These are phyloP conservation scores for Caenorhabditis afra DNA, from an alignment of 2,888 invertebrate species.

Conservation along the genomic window DNA sequence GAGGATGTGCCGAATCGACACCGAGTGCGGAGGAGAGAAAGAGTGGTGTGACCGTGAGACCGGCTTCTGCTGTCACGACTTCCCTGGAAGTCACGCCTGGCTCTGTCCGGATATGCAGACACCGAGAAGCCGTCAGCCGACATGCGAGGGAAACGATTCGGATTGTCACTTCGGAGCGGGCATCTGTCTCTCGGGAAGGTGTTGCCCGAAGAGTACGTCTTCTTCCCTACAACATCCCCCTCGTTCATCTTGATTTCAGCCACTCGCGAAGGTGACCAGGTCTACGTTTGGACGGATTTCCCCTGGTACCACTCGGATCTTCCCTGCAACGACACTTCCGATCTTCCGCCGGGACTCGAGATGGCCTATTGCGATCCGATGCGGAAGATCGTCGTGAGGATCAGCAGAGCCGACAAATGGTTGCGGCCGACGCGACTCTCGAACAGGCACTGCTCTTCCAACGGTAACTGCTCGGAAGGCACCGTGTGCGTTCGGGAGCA, in stretches of 20 bases:
- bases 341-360: not conserved
- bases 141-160: not conserved
- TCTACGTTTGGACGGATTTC: slow-evolving; percentile 1
- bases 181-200: slow-evolving; percentile 2
- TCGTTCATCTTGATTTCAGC: slow-evolving; percentile 3
- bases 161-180: slow-evolving; percentile 1
- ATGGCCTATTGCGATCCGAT: slow-evolving; percentile 23
- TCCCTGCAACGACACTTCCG: slow-evolving; percentile 5
- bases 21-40: slow-evolving; percentile 7
- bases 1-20: not conserved
- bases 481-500: slow-evolving; percentile 20
- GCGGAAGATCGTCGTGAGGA: not conserved
- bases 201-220: slow-evolving; percentile 20
- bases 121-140: not conserved
- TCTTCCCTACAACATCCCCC: not conserved
- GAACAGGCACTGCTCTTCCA: not conserved
- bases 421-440: not conserved
- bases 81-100: not conserved
- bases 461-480: slow-evolving; percentile 12
- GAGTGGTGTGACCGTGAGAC: slow-evolving; percentile 8
- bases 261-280: not conserved
- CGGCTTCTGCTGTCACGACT: slow-evolving; percentile 29
- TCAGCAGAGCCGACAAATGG: not conserved
- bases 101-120: slow-evolving; percentile 22
- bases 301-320: slow-evolving; percentile 17